These are phyloP conservation scores for Callospermophilus lateralis DNA, from an alignment of 2,113 vertebrate genomes.

Conservation along the genomic window DNA sequence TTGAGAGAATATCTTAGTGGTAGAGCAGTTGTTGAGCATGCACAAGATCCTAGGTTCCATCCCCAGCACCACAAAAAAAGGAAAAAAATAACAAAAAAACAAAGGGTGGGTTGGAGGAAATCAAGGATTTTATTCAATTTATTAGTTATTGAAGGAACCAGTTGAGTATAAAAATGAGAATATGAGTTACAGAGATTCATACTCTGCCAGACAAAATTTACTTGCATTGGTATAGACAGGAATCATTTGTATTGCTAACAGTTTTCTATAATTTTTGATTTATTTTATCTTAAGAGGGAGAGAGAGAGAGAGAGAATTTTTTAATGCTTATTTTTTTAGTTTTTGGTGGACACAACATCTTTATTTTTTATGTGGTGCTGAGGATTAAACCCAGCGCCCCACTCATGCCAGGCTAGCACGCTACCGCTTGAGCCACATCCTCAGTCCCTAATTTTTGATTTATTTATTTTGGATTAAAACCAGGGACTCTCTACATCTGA, in stretches of 20 bases:
- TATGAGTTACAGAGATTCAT: constrained; percentile 42
- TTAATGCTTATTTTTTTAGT: no score
- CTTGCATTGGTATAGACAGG: constrained; percentile 10
- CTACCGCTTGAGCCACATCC: no score
- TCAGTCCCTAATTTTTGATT: no score
- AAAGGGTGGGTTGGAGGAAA: background rate
- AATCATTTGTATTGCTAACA: constrained; percentile 42
- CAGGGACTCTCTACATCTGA: no score
- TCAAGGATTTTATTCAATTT: constrained; percentile 56
- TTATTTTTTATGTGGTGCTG: no score
- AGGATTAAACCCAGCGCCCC: no score
- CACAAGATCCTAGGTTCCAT: background rate
- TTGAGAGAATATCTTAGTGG: background rate
- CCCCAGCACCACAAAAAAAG: background rate
- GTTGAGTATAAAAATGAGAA: constrained; percentile 51
- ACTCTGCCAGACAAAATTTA: constrained; percentile 36
- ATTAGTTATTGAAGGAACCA: constrained; percentile 46
- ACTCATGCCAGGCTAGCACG: no score
- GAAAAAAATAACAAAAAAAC: background rate
- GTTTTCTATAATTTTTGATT: constrained; percentile 47
- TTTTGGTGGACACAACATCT: no score
- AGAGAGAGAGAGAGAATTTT: no score
- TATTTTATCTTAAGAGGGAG: no score
- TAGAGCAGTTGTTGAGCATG: background rate
- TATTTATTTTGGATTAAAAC: no score